Conservation (phyloP, 2,113 vertebrate genomes). For the Oostethus manadensis region DNA sequence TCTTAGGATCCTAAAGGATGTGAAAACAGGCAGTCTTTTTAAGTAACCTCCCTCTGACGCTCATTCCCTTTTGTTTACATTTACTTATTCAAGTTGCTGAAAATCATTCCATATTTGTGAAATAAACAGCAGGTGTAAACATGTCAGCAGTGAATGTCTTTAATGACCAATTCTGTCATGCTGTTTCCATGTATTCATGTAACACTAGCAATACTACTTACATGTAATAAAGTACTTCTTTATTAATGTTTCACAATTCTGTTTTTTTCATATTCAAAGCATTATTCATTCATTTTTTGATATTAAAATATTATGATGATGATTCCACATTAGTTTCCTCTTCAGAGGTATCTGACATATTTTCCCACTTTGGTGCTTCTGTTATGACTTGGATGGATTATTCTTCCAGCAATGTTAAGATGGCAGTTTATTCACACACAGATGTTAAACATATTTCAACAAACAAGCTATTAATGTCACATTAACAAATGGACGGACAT, state of each 20-base stretch:
- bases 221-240: conserved; percentile 57
- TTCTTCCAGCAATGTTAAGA: conserved; percentile 2
- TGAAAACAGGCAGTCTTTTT: conserved; percentile 15
- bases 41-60: conserved; percentile 9
- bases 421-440: conserved; percentile 49
- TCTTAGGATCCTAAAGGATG: conserved; percentile 34
- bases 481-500: conserved; percentile 20
- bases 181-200: conserved; percentile 22
- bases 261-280: background rate
- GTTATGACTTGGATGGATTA: conserved; percentile 1
- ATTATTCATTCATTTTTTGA: too few relatives aligned
- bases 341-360: background rate
- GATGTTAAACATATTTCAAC: conserved; percentile 23
- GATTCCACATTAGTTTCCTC: background rate
- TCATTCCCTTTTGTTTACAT: conserved; percentile 50
- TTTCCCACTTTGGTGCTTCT: background rate
- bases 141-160: conserved; percentile 38
- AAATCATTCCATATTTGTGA: conserved; percentile 26
- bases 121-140: conserved; percentile 11
- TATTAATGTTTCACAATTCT: background rate
- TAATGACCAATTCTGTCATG: conserved; percentile 16
- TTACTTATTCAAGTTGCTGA: conserved; percentile 33
- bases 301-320: background rate
- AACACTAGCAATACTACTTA: conserved; percentile 25
- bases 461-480: conserved; percentile 19